Evolutionary conservation across 2,888 invertebrate species (phyloP), one percentile per base, ranked within the genome.

Genomic region (Chrysolina americana): DNA sequence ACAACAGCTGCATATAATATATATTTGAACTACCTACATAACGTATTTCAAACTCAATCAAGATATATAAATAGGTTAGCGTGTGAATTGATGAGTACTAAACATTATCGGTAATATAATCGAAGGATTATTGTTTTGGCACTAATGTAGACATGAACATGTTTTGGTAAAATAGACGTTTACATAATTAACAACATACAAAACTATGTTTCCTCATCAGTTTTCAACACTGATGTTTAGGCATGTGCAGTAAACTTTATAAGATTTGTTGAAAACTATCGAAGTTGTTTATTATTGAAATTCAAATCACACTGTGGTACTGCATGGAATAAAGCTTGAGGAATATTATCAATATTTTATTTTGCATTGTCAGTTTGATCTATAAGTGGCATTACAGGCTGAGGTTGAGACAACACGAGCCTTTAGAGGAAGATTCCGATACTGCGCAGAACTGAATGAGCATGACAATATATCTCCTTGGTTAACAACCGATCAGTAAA

Each of bases 181-280:
- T 59, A 59, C 17, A 59, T 36, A 15, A 36, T 59, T 36, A 59
- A 23, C 23, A 23, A n/a, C 36, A 28, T 8, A 59, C 36, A 23
- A n/a, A 59, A 28, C 0, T 23, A n/a, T 15, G 59, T 59, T 28
- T 23, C 13, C 5, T 53, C 13, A 2, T 17, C 15, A 9, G 28
- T n/a, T 36, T 36, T 59, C 59, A 59, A 17, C 17, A 17, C 59
- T 15, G 28, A 0, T n/a, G 28, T 59, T 36, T n/a, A 2, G 15
- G 36, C 15, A 36, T 59, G n/a, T 59, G 13, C 17, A 59, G 21
- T 59, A 59, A 59, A 59, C 36, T 36, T 23, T 10, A 59, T 28
- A n/a, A n/a, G 28, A 36, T 59, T 59, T 59, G 36, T 59, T 59
- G 59, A 59, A 28, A 36, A 36, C 10, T 59, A 36, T 6, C 36